Base-by-base conservation (phyloP, 1,140 invertebrate species). In the Nixonia krombeini region DNA sequence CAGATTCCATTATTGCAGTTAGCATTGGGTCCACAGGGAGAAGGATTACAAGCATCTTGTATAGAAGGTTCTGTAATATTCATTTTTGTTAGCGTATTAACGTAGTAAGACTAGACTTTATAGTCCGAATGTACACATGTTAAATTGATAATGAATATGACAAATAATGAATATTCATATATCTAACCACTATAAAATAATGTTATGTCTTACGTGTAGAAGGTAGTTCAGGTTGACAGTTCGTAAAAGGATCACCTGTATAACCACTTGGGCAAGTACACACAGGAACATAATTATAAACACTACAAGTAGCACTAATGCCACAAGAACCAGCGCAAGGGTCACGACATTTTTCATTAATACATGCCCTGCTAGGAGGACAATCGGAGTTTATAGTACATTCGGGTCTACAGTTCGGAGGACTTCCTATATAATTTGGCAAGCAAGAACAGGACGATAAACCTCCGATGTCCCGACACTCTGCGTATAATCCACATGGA, bases 251-350 rank as follows among this genome's bases (percentile, higher is more conserved):
- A 86, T 92, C 89, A 7, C 91, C 91, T 10, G 86, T 87, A 58
- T 86, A 91, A 38, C 88, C 88, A 51, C 87, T 85, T 49, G 84
- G 76, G 79, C 90, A 91, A 63, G 81, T 82, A 69, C 90, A 91
- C 41, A 87, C 87, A 2, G 90, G 89, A 8, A 86, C 87, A 59
- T 90, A 89, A 67, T 89, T 90, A 12, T 88, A 85, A 38, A 90
- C 88, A 72, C 70, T 83, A 73, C 89, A 90, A 70, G 85, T 76
- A 5, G 88, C 89, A 65, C 87, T 87, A 1, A 86, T 46, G 21
- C 90, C 91, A 79, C 91, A 93, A 13, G 89, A 88, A 10, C 90
- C 89, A n/a, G 87, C 85, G 70, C 91, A 92, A n/a, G 91, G 90
- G 70, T 92, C 88, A 64, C 77, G 79, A 78, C 91, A 92, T 78